These are phyloP conservation scores for Bubo blakistoni DNA, from an alignment of 2,113 vertebrate genomes.

Conservation along the genomic window DNA sequence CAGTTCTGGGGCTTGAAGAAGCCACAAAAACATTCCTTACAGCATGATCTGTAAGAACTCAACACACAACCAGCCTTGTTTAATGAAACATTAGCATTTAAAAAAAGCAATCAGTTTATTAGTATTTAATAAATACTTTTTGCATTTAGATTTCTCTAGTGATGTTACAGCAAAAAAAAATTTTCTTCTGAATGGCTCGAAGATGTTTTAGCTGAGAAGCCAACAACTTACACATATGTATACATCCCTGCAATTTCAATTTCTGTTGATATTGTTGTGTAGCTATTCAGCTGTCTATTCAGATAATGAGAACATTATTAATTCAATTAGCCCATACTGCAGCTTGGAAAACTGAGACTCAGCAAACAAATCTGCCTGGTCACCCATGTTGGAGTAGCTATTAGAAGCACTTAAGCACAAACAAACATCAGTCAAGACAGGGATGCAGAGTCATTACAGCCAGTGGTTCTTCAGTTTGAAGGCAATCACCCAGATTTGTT, in stretches of 20 bases:
- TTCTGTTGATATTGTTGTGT: not conserved
- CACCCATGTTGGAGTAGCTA: not conserved
- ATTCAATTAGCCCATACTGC: not conserved
- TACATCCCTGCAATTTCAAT: not conserved
- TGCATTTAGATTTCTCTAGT: not conserved
- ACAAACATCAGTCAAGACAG: not conserved
- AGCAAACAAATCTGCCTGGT: not conserved
- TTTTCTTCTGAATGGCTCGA: not conserved
- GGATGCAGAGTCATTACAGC: not conserved
- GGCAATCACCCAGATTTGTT: not conserved
- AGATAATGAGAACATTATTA: not conserved
- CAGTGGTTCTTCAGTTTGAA: not conserved
- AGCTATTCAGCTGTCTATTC: not conserved
- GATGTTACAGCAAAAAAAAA: not conserved
- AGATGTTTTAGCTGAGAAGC: not conserved
- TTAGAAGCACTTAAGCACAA: not conserved
- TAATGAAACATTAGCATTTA: not conserved
- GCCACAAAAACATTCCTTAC: not conserved
- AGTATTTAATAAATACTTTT: not conserved
- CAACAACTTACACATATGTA: fast-evolving
- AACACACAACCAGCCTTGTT: fast-evolving
- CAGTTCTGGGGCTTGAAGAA: not conserved
- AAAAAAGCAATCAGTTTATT: not conserved
- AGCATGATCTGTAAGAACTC: not conserved
- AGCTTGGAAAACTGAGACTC: not conserved